Evolutionary conservation across 2,113 vertebrate species (phyloP).

Genomic region (Ceyx melanurus): DNA sequence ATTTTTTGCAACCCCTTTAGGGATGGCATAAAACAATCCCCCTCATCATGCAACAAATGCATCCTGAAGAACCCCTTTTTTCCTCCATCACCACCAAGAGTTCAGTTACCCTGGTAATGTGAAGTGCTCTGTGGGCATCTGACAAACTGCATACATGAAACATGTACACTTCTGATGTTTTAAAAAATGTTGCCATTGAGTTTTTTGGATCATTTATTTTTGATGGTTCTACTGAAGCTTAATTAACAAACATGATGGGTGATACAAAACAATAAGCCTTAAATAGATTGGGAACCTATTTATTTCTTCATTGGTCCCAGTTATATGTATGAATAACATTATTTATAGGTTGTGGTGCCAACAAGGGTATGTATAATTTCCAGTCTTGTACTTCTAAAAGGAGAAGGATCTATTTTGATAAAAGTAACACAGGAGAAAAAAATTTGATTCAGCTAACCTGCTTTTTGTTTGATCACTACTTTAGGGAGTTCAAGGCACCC

Average conservation of each 20-base stretch:
- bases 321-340: background rate
- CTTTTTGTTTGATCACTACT: background rate
- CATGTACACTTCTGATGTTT: background rate
- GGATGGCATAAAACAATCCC: too few relatives aligned
- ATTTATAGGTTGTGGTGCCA: background rate
- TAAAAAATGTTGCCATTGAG: background rate
- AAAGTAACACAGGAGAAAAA: background rate
- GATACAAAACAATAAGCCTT: background rate
- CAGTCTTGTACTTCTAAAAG: background rate
- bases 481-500: conserved; percentile 2
- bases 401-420: background rate
- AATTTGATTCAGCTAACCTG: background rate
- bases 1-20: background rate
- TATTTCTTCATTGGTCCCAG: background rate
- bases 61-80: background rate
- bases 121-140: background rate
- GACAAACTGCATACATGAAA: background rate
- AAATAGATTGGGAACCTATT: background rate
- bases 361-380: background rate
- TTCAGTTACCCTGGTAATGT: background rate
- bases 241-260: background rate
- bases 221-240: background rate
- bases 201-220: background rate
- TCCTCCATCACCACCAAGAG: background rate
- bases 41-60: background rate